A percentile compares a stretch with the other conserved stretches of the same genome.
Evolutionary conservation across 1,140 invertebrate genomes (phyloP).

Genomic region (Sycophila sp.): DNA sequence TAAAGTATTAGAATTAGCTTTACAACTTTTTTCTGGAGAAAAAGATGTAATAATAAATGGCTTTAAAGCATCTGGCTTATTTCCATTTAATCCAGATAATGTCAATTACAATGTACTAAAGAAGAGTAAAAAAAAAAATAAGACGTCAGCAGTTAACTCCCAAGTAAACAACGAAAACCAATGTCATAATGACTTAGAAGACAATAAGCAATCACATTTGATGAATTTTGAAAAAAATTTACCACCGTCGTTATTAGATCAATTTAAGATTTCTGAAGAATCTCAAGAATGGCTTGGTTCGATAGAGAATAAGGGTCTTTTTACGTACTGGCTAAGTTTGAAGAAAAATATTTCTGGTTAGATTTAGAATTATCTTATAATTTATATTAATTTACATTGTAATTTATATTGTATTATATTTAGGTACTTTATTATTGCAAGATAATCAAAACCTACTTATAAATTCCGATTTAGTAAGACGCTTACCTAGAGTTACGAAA

Average conservation of each 20-base stretch:
- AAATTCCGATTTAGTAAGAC: background rate
- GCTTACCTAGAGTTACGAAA: background rate
- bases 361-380: background rate
- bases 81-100: background rate
- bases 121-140: background rate
- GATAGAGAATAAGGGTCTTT: constrained; percentile 14
- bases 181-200: background rate
- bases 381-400: background rate
- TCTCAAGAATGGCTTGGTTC: constrained; percentile 17
- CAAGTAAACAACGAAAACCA: background rate
- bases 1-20: constrained; percentile 6
- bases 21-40: background rate
- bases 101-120: background rate
- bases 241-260: background rate
- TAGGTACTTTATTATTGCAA: background rate
- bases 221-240: no score
- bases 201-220: no score
- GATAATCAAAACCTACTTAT: background rate
- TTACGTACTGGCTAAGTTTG: constrained; percentile 3
- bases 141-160: background rate
- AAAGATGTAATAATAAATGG: background rate
- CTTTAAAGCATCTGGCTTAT: background rate
- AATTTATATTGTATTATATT: constrained; percentile 10
- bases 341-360: background rate
- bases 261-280: background rate